These are phyloP conservation scores for Nanorana parkeri DNA, from an alignment of 2,113 vertebrate genomes.

Conservation along the genomic window DNA sequence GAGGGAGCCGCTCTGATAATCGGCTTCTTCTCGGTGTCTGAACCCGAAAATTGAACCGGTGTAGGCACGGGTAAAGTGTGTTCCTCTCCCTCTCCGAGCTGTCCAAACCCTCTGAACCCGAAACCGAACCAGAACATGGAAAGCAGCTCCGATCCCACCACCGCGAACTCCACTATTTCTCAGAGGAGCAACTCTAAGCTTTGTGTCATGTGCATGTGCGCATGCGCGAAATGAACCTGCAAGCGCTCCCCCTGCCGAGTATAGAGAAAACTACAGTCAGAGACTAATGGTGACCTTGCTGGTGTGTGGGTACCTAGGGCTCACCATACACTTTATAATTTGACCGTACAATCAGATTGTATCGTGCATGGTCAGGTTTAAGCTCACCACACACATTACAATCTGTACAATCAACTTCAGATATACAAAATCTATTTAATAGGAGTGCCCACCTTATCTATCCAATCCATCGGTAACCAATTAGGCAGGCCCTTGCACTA, in stretches of 20 bases:
- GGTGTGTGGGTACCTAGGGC: no score
- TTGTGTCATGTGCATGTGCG: no score
- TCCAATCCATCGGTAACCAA: no score
- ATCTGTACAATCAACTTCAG: no score
- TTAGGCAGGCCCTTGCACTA: no score
- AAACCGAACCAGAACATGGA: slow-evolving; percentile 78
- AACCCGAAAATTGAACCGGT: neutral
- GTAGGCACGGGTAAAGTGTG: neutral
- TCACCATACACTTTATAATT: no score
- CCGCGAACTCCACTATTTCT: no score
- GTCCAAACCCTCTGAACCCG: slow-evolving; percentile 82
- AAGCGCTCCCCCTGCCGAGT: neutral
- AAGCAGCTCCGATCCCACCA: neutral
- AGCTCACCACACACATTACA: no score
- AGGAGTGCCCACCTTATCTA: no score
- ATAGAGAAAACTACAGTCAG: neutral
- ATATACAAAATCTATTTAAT: no score
- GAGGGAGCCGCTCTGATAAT: slow-evolving; percentile 62
- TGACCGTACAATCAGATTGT: no score
- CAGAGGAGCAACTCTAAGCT: neutral
- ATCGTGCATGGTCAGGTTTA: no score
- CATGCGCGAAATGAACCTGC: neutral
- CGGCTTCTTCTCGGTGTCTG: neutral
- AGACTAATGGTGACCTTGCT: neutral
- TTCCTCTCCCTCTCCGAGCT: slow-evolving; percentile 62